These are phyloP conservation scores for Poecilus cupreus DNA, from an alignment of 2,888 invertebrate genomes.

Conservation along the genomic window DNA sequence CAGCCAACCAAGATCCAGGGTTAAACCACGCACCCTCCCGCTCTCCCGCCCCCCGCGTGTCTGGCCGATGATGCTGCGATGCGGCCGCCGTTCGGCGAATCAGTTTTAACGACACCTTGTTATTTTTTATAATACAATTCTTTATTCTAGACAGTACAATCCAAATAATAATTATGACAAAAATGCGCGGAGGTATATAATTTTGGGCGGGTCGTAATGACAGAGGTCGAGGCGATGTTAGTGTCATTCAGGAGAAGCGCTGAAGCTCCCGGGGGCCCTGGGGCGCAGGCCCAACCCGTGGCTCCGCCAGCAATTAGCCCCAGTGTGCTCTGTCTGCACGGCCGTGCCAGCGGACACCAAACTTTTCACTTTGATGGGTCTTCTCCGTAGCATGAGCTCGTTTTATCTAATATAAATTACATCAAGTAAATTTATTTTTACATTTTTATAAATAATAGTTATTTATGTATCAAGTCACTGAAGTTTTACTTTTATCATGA, in stretches of 20 bases:
- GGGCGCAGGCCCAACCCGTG: slow-evolving; percentile 65
- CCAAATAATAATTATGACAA: slow-evolving; percentile 71
- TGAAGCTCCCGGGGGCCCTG: slow-evolving; percentile 66
- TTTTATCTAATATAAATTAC: too few species aligned
- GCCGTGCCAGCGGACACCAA: slow-evolving; percentile 5
- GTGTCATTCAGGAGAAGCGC: slow-evolving; percentile 42
- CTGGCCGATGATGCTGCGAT: not conserved
- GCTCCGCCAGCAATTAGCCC: slow-evolving; percentile 64
- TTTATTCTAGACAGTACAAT: slow-evolving; percentile 68
- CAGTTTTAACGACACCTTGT: slow-evolving; percentile 67
- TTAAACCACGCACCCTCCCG: not conserved
- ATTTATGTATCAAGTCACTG: too few species aligned
- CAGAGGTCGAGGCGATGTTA: slow-evolving; percentile 64
- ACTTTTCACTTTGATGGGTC: slow-evolving; percentile 26
- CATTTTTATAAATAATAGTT: too few species aligned
- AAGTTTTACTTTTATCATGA: too few species aligned
- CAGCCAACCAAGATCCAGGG: not conserved
- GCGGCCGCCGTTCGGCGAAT: slow-evolving; percentile 22
- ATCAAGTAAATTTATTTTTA: too few species aligned
- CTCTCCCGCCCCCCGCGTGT: not conserved
- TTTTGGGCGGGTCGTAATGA: slow-evolving; percentile 69
- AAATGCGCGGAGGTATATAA: slow-evolving; percentile 69
- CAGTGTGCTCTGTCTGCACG: slow-evolving; percentile 44
- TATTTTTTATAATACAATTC: slow-evolving; percentile 67
- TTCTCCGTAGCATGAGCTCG: too few species aligned